Evolutionary conservation across 2,113 vertebrate species (phyloP).

Genomic region (Micronycteris hirsuta): DNA sequence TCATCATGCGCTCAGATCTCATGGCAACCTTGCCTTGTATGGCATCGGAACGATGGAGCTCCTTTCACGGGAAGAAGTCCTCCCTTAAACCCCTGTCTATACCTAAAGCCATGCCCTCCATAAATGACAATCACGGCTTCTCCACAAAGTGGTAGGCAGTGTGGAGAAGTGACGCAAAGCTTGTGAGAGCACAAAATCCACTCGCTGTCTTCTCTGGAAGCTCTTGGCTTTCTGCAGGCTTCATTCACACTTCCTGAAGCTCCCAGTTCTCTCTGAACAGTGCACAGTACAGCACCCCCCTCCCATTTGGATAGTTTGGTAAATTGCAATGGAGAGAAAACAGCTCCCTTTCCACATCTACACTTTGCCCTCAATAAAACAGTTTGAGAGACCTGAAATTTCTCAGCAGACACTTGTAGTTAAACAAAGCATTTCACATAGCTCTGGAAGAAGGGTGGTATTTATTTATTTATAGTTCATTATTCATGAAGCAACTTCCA

Average conservation of each 20-base stretch:
- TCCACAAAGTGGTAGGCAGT: neutral
- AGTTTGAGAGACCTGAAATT: conserved; percentile 54
- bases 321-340: conserved; percentile 58
- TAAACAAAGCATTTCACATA: conserved; percentile 73
- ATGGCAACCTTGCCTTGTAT: conserved; percentile 76
- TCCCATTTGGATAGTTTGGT: conserved; percentile 60
- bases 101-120: conserved; percentile 19
- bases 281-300: neutral
- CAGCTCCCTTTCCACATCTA: conserved; percentile 19
- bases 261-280: neutral
- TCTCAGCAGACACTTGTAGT: conserved; percentile 61
- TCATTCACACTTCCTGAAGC: neutral
- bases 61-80: conserved; percentile 18
- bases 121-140: conserved; percentile 49
- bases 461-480: conserved; percentile 73
- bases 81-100: conserved; percentile 45
- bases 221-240: conserved; percentile 13
- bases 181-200: neutral
- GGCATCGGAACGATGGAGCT: conserved; percentile 56
- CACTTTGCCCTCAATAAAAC: conserved; percentile 55
- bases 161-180: neutral
- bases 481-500: conserved; percentile 74
- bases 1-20: conserved; percentile 41
- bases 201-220: neutral
- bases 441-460: conserved; percentile 50